Base-by-base conservation (phyloP, 2,797 vertebrate species). In the Pelodytes ibericus region DNA sequence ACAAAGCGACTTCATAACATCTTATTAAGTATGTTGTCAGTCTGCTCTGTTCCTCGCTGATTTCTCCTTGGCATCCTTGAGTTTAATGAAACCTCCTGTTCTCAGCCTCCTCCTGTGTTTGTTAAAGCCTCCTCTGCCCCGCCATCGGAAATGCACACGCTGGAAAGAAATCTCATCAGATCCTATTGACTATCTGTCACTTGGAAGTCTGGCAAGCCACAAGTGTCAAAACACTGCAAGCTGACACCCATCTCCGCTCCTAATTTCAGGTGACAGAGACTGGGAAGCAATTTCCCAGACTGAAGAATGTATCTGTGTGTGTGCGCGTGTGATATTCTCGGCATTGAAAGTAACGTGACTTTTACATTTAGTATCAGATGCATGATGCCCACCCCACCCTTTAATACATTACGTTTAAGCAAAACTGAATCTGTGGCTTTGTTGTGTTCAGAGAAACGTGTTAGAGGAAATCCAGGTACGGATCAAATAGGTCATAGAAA, bases 111-210 rank as follows among this genome's bases (percentile, higher is more conserved):
- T 69, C 64, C 70, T 72, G 70, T 73, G 70, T 73, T 79, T 79
- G 71, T 79, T 79, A 68, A 73, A 79, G 71, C 70, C 44, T 79
- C 71, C 57, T 31, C 64, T 79, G 76, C 70, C 57, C 73, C 70
- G 73, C 68, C 70, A 72, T 73, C 57, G 71, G 71, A 72, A 68
- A 79, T 63, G 57, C 62, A 79, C 70, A 73, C 70, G 30, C 61
- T 67, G 66, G 64, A 73, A 66, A 71, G 57, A 79, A 79, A 72
- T 73, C 76, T 79, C 76, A 79, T 79, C 76, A 79, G 70, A 79
- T 79, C 76, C 71, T 79, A 79, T 79, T 79, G 76, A 79, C 70
- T 73, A 79, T 79, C 76, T 79, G 71, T 79, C 76, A 79, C 76
- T 73, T 64, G 47, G 27, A 36, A 73, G 63, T 73, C 63, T 79